phyloP scores from a whole-genome alignment of 1,140 invertebrate species.

The Camponotus floridanus region DNA sequence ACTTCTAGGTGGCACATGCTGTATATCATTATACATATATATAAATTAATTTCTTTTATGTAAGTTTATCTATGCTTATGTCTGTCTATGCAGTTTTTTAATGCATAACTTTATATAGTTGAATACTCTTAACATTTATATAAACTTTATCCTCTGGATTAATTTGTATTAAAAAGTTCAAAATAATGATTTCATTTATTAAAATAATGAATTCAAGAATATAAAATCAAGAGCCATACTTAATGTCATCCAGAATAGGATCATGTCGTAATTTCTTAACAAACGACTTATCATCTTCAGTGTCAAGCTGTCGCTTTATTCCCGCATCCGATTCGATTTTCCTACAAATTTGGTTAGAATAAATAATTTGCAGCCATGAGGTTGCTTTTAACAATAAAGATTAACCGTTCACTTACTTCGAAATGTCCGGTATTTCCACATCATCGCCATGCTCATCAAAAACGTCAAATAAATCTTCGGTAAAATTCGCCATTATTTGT shows the following conservation, averaged over 20 bases:
- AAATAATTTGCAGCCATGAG: background rate
- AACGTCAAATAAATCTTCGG: slow-evolving; percentile 86
- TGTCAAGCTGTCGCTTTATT: slow-evolving; percentile 75
- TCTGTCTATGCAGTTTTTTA: too few species aligned
- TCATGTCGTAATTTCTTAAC: slow-evolving; percentile 78
- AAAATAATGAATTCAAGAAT: slow-evolving; percentile 65
- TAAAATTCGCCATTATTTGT: slow-evolving; percentile 78
- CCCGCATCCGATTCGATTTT: slow-evolving; percentile 13
- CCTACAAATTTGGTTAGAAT: slow-evolving; percentile 45
- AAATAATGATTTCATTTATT: background rate
- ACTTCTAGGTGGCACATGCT: too few species aligned
- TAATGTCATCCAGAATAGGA: slow-evolving; percentile 82
- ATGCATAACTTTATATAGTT: background rate
- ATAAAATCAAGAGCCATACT: slow-evolving; percentile 73
- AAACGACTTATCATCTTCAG: slow-evolving; percentile 61
- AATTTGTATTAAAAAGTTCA: background rate
- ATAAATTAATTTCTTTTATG: too few species aligned
- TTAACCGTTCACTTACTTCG: slow-evolving; percentile 26
- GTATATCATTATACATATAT: too few species aligned
- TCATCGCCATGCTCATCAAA: slow-evolving; percentile 85
- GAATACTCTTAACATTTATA: slow-evolving; percentile 2
- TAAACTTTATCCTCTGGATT: too few species aligned
- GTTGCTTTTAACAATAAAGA: slow-evolving; percentile 21
- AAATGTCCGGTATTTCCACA: slow-evolving; percentile 48
- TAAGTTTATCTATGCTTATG: too few species aligned